Evolutionary conservation across 1,140 invertebrate genomes (phyloP).

Genomic region (Drosophila navojoa): DNA sequence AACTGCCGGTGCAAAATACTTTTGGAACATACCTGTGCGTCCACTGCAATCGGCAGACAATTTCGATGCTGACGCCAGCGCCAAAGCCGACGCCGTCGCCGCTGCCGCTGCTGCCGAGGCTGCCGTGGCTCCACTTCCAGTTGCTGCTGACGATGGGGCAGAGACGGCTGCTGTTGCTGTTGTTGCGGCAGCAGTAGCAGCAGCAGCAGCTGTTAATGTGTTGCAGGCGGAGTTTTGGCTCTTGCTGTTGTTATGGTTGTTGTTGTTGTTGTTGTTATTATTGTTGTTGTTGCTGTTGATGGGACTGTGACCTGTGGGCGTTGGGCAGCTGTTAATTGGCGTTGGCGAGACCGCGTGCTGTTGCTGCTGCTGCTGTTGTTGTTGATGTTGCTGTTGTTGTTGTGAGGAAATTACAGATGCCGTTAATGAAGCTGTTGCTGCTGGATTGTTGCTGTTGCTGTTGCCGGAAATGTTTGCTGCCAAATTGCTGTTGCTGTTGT

Average conservation of each 20-base stretch:
- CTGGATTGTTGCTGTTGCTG: conserved; percentile 49
- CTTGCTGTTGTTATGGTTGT: conserved; percentile 26
- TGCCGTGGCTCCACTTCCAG: conserved; percentile 48
- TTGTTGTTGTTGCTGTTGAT: conserved; percentile 49
- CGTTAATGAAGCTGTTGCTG: conserved; percentile 76
- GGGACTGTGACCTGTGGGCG: conserved; percentile 76
- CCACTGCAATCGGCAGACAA: conserved; percentile 82
- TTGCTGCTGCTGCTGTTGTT: conserved; percentile 26
- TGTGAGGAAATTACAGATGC: conserved; percentile 56
- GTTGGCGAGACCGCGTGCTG: conserved; percentile 64
- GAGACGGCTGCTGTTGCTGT: conserved; percentile 49
- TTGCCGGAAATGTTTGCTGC: conserved; percentile 64
- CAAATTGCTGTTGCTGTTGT: conserved; percentile 45
- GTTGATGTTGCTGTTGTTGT: conserved; percentile 38
- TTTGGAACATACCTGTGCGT: conserved; percentile 84
- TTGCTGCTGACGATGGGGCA: conserved; percentile 49
- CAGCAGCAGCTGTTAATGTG: conserved; percentile 67
- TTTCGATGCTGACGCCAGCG: conserved; percentile 68
- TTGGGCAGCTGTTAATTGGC: conserved; percentile 73
- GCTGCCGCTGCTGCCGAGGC: conserved; percentile 22
- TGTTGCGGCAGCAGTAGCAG: conserved; percentile 54
- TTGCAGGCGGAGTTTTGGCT: conserved; percentile 65
- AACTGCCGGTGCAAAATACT: conserved; percentile 80
- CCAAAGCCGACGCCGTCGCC: conserved; percentile 40
- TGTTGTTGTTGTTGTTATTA: conserved; percentile 43